Base-by-base conservation (phyloP, 1,140 invertebrate genomes). In the Atopsyche davidsoni region DNA sequence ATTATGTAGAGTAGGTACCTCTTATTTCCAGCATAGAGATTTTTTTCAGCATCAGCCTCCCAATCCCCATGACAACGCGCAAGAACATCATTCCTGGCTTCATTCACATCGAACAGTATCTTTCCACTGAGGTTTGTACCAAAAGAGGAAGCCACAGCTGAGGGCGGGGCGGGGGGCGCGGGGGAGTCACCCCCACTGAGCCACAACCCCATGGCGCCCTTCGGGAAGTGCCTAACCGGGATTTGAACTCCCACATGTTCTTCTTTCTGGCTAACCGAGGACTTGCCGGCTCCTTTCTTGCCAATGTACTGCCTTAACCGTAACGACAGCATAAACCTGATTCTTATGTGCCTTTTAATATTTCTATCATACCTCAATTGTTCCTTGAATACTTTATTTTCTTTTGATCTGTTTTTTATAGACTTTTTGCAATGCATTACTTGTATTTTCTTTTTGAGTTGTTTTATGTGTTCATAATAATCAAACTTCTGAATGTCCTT, bases 251-350 rank as follows among this genome's bases (percentile, higher is more conserved):
- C n/a, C n/a, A 50, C 6, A 59, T 61, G 35, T 4, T 39, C 25
- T 11, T 45, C 41, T n/a, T 14, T 35, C 10, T 17, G 21, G 21
- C 23, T 22, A 22, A 24, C 9, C 11, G 19, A 13, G 4, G 13
- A 7, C 7, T 14, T 2, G 10, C 14, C 46, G 59, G 61, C 25
- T 64, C 39, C 40, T 65, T 51, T 61, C 42, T 64, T 68, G 51
- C 68, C 73, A 43, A 72, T 67, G 32, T 73, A 72, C 42, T 67
- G 59, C 11, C 65, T 59, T 64, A 74, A 69, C 39, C 72, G 63
- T 40, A 74, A 52, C 3, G 70, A 73, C 36, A 74, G 54, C 72
- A 74, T 73, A 23, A 74, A 70, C 7, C 72, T 49, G 36, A 74
- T 73, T 24, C 69, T 49, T 34, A 74, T 67, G 51, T 74, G 72